Evolutionary conservation across 30 jellyfish, hydroid and myxozoan species (phyloP).

Genomic region (Hydractinia symbiolongicarpus): DNA sequence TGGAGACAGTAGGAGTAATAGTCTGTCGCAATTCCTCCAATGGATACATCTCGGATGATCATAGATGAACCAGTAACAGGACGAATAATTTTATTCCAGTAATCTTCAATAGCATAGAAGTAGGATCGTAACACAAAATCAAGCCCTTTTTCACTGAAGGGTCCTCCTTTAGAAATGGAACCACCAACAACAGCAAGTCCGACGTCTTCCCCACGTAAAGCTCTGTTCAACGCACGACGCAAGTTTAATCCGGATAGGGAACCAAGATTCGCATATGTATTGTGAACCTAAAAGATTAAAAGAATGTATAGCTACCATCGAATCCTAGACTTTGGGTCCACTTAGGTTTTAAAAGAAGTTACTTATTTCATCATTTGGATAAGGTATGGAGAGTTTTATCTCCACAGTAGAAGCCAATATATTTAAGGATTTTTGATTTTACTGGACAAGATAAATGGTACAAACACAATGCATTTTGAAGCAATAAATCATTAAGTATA

Average conservation of each 20-base stretch:
- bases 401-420: too few species aligned
- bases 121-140: constrained; percentile 88
- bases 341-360: too few species aligned
- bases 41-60: constrained; percentile 95
- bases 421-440: too few species aligned
- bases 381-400: too few species aligned
- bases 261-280: constrained; percentile 94
- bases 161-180: constrained; percentile 99
- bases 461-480: too few species aligned
- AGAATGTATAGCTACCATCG: not conserved
- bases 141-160: constrained; percentile 96
- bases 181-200: constrained; percentile 99
- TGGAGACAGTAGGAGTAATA: constrained; percentile 91
- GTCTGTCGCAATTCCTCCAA: constrained; percentile 99
- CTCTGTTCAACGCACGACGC: constrained; percentile 86
- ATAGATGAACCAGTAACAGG: constrained; percentile 98
- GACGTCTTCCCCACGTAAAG: constrained; percentile 96
- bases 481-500: too few species aligned
- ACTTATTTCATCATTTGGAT: too few species aligned
- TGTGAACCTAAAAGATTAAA: constrained; percentile 50
- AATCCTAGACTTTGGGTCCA: too few species aligned
- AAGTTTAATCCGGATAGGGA: constrained; percentile 88
- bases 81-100: constrained; percentile 96
- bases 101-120: constrained; percentile 97
- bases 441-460: too few species aligned